phyloP scores from a whole-genome alignment of 2,797 vertebrate genomes.

The Xerus rutilus region DNA sequence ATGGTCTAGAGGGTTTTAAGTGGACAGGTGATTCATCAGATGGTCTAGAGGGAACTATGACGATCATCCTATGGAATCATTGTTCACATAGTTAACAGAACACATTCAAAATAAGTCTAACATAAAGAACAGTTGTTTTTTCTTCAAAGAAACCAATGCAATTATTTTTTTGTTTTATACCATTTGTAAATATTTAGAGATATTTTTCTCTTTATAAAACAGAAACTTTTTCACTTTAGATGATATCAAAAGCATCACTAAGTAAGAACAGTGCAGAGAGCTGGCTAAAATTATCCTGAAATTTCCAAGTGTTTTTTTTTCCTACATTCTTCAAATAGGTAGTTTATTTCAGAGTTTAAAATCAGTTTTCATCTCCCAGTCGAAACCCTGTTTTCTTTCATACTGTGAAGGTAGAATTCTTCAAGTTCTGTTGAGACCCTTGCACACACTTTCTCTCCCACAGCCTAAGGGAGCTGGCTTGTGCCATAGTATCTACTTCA shows the following conservation, averaged over 20 bases:
- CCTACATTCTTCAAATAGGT: background rate
- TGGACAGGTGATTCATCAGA: background rate
- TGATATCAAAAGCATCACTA: background rate
- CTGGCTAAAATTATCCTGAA: conserved; percentile 21
- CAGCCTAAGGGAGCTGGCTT: background rate
- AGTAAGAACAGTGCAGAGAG: background rate
- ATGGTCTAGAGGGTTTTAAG: background rate
- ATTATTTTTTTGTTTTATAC: background rate
- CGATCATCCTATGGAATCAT: background rate
- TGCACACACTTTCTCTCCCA: background rate
- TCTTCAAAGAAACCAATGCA: background rate
- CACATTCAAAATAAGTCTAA: background rate
- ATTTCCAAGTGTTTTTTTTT: background rate
- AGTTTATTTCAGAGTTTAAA: conserved; percentile 38
- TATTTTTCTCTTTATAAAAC: conserved; percentile 12
- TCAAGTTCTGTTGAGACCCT: background rate
- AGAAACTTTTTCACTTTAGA: background rate
- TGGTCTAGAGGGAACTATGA: background rate
- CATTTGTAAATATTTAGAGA: conserved; percentile 49
- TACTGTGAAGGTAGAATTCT: background rate
- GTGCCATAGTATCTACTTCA: background rate
- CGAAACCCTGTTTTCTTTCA: background rate
- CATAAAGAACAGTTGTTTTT: background rate
- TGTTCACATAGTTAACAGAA: background rate
- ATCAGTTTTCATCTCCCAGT: background rate